A percentile compares a stretch with the other conserved stretches of the same genome.
phyloP scores from a whole-genome alignment of 2,888 invertebrate genomes.

The Bombylius discolor region DNA sequence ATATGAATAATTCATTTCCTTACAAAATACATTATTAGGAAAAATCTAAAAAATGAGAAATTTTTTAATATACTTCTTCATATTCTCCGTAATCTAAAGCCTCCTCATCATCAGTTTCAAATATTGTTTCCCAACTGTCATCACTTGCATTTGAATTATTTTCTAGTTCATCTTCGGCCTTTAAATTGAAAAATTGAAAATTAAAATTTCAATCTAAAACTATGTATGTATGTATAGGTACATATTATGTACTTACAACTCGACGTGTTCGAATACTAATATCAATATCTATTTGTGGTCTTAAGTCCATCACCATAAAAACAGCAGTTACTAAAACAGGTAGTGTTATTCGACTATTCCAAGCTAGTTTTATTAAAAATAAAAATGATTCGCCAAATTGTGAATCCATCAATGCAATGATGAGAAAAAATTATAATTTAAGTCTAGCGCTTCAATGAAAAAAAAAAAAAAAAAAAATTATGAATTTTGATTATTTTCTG shows the following conservation, averaged over 20 bases:
- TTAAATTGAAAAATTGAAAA: neutral
- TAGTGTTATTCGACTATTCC: constrained; percentile 53
- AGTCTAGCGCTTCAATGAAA: no score
- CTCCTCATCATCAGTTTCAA: constrained; percentile 3
- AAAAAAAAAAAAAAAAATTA: no score
- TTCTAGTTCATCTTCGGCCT: constrained; percentile 3
- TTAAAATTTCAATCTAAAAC: neutral
- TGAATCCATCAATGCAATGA: constrained; percentile 27
- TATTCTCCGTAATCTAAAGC: no score
- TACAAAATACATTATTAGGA: no score
- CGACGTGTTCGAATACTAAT: constrained; percentile 45
- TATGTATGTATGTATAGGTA: neutral
- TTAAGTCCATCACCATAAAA: constrained; percentile 52
- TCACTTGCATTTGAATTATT: constrained; percentile 1
- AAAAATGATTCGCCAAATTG: constrained; percentile 41
- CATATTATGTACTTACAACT: constrained; percentile 22
- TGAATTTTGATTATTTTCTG: no score
- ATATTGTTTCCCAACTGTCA: constrained; percentile 6
- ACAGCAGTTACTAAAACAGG: constrained; percentile 53
- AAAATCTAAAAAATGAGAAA: no score
- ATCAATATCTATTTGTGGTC: constrained; percentile 56
- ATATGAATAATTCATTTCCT: no score
- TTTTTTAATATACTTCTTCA: no score
- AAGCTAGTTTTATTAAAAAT: constrained; percentile 57
- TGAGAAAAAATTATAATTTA: no score